Evolutionary conservation across 2,113 vertebrate species (phyloP).

Genomic region (Brachionichthys hirsutus): DNA sequence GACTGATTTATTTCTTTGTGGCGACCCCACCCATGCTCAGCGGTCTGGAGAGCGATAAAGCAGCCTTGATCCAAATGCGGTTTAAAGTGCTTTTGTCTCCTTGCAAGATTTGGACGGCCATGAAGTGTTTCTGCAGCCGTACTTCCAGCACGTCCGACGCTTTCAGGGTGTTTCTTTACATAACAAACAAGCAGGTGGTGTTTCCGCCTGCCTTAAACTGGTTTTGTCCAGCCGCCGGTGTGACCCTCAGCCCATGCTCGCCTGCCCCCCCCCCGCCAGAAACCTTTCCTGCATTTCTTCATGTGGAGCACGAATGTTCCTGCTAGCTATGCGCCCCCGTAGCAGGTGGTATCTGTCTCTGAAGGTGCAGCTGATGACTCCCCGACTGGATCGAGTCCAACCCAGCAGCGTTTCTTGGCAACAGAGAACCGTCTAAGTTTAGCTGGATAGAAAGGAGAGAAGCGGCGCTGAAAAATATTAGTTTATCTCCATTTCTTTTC

Average conservation of each 20-base stretch:
- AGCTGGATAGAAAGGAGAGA: constrained; percentile 62
- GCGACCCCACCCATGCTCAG: constrained; percentile 46
- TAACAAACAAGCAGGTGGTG: background rate
- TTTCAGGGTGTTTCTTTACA: background rate
- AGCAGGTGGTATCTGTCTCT: constrained; percentile 54
- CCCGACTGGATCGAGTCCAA: constrained; percentile 35
- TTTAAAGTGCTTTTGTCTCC: background rate
- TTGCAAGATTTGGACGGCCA: background rate
- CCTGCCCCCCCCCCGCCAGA: background rate
- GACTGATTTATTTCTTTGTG: constrained; percentile 45
- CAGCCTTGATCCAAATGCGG: constrained; percentile 20
- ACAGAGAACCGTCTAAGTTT: constrained; percentile 66
- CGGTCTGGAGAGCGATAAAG: too few relatives aligned
- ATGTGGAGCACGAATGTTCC: too few relatives aligned
- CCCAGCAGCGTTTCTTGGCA: constrained; percentile 61
- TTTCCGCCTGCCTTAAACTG: background rate
- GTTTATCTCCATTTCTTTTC: constrained; percentile 38
- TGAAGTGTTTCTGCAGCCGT: constrained; percentile 5
- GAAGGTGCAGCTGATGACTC: constrained; percentile 57
- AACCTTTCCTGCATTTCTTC: too few relatives aligned
- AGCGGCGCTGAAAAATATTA: constrained; percentile 61
- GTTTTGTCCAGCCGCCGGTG: background rate
- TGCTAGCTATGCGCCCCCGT: constrained; percentile 2
- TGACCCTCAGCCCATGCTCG: background rate
- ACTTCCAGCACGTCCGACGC: too few relatives aligned